Conservation (phyloP, 2,113 vertebrate species). For the Calonectris borealis region DNA sequence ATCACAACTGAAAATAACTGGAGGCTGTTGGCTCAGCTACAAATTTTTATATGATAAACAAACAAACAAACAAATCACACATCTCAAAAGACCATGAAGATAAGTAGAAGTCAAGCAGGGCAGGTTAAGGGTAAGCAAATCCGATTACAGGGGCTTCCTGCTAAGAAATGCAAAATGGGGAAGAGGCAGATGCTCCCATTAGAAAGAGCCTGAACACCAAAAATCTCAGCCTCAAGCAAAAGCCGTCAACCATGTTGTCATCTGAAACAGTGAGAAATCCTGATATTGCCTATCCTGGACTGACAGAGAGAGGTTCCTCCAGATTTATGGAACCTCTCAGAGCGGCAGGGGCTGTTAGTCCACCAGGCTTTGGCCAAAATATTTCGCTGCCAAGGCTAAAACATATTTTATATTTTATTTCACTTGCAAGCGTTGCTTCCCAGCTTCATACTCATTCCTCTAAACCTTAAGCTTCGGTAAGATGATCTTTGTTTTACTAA, state of each 20-base stretch:
- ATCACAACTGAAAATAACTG: neutral
- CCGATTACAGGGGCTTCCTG: neutral
- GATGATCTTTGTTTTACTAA: neutral
- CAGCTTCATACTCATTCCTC: neutral
- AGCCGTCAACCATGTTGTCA: neutral
- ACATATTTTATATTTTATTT: neutral
- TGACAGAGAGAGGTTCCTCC: neutral
- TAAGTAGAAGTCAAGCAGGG: neutral
- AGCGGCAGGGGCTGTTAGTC: neutral
- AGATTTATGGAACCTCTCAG: neutral
- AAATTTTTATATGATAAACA: neutral
- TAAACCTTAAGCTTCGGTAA: neutral
- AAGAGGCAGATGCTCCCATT: neutral
- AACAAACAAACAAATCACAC: neutral
- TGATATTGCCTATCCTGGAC: neutral
- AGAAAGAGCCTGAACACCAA: neutral
- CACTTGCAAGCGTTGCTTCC: neutral
- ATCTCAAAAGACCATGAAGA: neutral
- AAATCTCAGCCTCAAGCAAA: neutral
- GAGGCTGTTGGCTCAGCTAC: neutral
- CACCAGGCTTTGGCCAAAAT: neutral
- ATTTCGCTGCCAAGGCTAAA: neutral
- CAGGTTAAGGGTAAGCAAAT: neutral
- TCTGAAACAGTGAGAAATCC: neutral
- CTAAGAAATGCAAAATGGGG: neutral